Evolutionary conservation across 2,888 invertebrate genomes (phyloP), one percentile per base, ranked within the genome.

Genomic region (Pseudeuparius sepicola): DNA sequence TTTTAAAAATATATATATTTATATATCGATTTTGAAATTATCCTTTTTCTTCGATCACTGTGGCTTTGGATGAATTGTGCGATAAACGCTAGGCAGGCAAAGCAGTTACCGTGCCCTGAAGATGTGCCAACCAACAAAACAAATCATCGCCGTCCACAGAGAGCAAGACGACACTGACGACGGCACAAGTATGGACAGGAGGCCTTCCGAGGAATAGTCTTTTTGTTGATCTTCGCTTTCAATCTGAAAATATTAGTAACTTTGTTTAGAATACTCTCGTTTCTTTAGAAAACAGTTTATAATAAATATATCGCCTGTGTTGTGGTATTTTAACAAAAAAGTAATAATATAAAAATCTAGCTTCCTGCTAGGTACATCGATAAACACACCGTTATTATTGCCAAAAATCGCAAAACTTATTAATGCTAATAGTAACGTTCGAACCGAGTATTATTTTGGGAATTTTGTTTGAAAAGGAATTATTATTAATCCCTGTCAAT

Each of bases 121-220:
- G 26, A 75, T 57, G 48, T 70, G 72, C 75, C 75, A 75, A 7
- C 75, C 75, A 3, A 75, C 64, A 56, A 75, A 64, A 52, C 75
- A 67, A 34, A 75, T 64, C 15, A 75, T 70, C 3, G 74, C 75
- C 3, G 74, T 75, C 61, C 74, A 73, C 24, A 52, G 28, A 6
- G 52, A 47, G 25, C 43, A 39, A 2, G 50, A 47, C 4, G 51
- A 48, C 14, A 46, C 24, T 24, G 48, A 45, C 14, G 44, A 39
- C 32, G 72, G 69, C 26, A 73, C 64, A 26, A 73, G 65, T 35
- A 71, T 69, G 1, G 72, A 71, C 42, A 73, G 63, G 37, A 73
- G 59, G 14, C 70, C 68, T 2, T 64, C 61, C 17, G 42, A 30
- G 24, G 42, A 31, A 13, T 33, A 18, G 13, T 24, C 16, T 27